Percentiles rank a stretch among this genome's conserved stretches.
Conservation (phyloP, 92 coral and sea anemone genomes). For the Desmophyllum pertusum region DNA sequence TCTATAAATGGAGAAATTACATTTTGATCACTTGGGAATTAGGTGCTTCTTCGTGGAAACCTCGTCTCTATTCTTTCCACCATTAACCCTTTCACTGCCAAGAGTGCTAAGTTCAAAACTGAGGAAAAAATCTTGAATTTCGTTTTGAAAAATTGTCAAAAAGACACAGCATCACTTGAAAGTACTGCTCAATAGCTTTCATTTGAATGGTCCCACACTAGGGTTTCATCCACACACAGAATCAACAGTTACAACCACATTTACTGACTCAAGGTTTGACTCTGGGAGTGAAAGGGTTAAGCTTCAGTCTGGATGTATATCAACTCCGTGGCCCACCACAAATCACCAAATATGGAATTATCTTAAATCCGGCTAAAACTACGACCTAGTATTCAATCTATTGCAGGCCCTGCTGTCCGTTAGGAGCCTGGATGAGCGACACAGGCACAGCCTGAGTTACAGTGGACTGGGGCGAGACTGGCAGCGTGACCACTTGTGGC, state of each 20-base stretch:
- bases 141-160: no score
- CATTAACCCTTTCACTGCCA: background rate
- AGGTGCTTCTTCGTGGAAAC: background rate
- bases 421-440: constrained; percentile 74
- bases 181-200: no score
- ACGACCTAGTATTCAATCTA: constrained; percentile 6
- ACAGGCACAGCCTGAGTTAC: constrained; percentile 85
- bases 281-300: no score
- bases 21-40: background rate
- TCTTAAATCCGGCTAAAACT: background rate
- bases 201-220: no score
- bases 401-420: constrained; percentile 43
- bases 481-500: constrained; percentile 65
- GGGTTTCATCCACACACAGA: no score
- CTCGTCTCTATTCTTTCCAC: background rate
- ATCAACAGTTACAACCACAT: no score
- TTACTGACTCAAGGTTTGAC: no score
- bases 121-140: no score
- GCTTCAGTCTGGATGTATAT: background rate
- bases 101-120: no score
- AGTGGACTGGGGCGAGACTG: constrained; percentile 60
- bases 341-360: background rate
- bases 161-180: no score
- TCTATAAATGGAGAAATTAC: background rate
- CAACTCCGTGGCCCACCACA: background rate